phyloP scores from a whole-genome alignment of 2,797 vertebrate species.

The Acanthurus lineatus region DNA sequence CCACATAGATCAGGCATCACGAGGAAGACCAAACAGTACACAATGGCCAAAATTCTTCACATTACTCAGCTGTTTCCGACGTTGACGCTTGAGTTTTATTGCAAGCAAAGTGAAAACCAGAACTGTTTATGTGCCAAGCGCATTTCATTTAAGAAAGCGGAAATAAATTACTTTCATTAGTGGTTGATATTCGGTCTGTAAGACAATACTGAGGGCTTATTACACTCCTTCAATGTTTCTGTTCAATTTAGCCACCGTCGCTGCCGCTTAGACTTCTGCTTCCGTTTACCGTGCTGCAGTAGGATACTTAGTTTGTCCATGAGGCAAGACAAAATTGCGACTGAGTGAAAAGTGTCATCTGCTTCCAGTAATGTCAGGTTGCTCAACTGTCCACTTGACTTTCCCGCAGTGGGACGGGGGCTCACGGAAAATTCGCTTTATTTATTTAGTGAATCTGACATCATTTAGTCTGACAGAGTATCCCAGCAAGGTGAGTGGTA shows the following conservation, averaged over 20 bases:
- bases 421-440: slow-evolving; percentile 79
- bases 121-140: too few relatives aligned
- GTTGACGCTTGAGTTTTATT: neutral
- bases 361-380: slow-evolving; percentile 49
- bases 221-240: accelerated
- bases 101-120: too few relatives aligned
- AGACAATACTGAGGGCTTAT: neutral
- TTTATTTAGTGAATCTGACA: slow-evolving; percentile 77
- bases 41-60: neutral
- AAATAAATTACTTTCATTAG: too few relatives aligned
- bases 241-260: neutral
- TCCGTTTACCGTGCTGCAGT: neutral
- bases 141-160: neutral
- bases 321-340: neutral
- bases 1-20: too few relatives aligned
- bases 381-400: slow-evolving; percentile 56
- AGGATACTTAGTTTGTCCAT: neutral
- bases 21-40: neutral
- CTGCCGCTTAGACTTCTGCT: too few relatives aligned
- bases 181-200: neutral
- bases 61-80: neutral
- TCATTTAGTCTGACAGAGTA: slow-evolving; percentile 78
- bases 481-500: slow-evolving; percentile 73
- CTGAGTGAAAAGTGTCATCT: neutral
- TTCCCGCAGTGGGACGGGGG: slow-evolving; percentile 81